Evolutionary conservation across 2,113 vertebrate genomes (phyloP).

Genomic region (Oceanodroma tethys): DNA sequence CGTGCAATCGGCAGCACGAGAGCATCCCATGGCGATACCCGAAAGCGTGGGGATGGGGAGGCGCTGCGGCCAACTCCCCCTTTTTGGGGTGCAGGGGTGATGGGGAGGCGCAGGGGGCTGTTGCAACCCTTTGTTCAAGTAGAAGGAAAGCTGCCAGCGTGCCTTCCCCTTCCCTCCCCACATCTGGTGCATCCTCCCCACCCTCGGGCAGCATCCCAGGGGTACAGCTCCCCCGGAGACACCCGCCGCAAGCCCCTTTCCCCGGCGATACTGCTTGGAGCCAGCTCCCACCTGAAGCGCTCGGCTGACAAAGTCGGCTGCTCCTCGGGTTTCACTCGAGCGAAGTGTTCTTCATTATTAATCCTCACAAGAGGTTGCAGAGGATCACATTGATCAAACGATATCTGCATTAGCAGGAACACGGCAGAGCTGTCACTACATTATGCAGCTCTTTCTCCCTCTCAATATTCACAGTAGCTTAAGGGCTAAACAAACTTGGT

Average conservation of each 20-base stretch:
- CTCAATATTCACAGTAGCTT: constrained; percentile 9
- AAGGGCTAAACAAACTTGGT: constrained; percentile 37
- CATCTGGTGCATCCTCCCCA: background rate
- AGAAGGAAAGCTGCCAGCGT: background rate
- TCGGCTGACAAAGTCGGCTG: background rate
- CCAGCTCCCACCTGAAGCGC: background rate
- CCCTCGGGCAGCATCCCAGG: background rate
- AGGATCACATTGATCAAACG: constrained; percentile 10
- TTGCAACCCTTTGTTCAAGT: background rate
- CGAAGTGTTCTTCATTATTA: background rate
- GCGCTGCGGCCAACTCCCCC: fast-evolving
- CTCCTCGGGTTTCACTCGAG: background rate
- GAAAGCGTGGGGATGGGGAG: background rate
- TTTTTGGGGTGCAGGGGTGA: background rate
- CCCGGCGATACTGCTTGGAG: background rate
- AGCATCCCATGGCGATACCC: background rate
- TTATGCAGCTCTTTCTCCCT: background rate
- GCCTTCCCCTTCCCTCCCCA: background rate
- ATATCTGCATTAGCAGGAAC: constrained; percentile 8
- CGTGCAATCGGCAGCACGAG: background rate
- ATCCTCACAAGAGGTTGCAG: background rate
- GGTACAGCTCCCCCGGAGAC: background rate
- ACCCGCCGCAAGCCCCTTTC: background rate
- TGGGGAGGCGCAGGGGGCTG: background rate
- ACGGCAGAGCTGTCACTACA: background rate